Evolutionary conservation across 2,113 vertebrate species (phyloP), one percentile per base, ranked within the genome.

Genomic region (Limnothrissa miodon): DNA sequence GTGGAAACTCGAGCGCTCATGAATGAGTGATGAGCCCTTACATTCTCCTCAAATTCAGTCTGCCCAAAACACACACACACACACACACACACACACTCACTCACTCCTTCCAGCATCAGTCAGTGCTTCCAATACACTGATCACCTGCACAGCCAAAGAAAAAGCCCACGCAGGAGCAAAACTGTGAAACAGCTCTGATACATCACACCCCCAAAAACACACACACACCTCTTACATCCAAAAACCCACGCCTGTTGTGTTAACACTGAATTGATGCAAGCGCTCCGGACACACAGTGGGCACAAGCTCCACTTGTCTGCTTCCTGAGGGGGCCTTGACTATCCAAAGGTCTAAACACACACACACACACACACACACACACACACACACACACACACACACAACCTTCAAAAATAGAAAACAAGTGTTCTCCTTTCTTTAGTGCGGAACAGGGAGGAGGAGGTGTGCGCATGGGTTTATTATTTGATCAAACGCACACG

Each of bases 1-100:
- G 89, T 84, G 62, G 85, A 91, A 81, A 88, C 88, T 83, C 80
- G 80, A 89, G 78, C 83, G 82, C 74, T 85, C 79, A 85, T 93
- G 29, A 91, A 92, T 93, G 39, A 89, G 87, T 89, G 84, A 94
- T 91, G 86, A 90, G 80, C 85, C 87, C 91, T 91, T 92, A 74
- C 29, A 11, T 62, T 29, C 59, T 62, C n/a, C 59, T 62, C 25
- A 74, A 29, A 74, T 33, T 15, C 66, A 74, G 25, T 36, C 66
- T 36, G 10, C 11, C 66, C 9, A 11, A 74, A 29, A 11, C 66
- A 36, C 66, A 33, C 19, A 33, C 66, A 36, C 59, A 33, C n/a
- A 62, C 59, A 62, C n/a, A 25, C 59, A 33, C 25, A 66, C 59
- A 33, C 59, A 33, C 59, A 29, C 59, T 2, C 46, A 10, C 46